A percentile compares a stretch with the other conserved stretches of the same genome.
Conservation (phyloP, 1,140 invertebrate genomes). For the Heliconius melpomene region DNA sequence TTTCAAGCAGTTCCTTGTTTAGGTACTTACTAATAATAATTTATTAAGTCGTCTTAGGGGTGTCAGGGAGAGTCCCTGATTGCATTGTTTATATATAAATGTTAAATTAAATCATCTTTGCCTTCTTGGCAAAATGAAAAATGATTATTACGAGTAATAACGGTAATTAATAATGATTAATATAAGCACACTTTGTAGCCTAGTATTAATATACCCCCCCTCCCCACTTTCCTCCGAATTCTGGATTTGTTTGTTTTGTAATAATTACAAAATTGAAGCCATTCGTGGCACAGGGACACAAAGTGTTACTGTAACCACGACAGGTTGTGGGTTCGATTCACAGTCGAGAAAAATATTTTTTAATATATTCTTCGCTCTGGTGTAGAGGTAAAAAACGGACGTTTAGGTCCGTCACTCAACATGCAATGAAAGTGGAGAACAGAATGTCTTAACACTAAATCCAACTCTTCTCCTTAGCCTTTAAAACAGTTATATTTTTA, state of each 20-base stretch:
- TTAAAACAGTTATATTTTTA: conserved; percentile 34
- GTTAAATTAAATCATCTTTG: background rate
- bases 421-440: background rate
- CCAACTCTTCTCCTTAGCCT: no score
- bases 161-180: no score
- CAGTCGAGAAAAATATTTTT: background rate
- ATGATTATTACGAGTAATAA: background rate
- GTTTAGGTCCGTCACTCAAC: background rate
- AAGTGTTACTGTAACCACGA: background rate
- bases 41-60: background rate
- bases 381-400: background rate
- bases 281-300: no score
- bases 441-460: background rate
- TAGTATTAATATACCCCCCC: no score
- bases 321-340: background rate
- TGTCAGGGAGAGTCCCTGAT: background rate
- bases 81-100: background rate
- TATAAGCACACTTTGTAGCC: no score
- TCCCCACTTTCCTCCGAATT: no score
- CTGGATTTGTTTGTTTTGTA: no score
- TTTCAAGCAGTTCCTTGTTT: background rate
- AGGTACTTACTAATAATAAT: background rate
- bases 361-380: background rate
- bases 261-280: no score
- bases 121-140: background rate